Base-by-base conservation (phyloP, 2,797 vertebrate genomes). In the Margarornis squamiger region DNA sequence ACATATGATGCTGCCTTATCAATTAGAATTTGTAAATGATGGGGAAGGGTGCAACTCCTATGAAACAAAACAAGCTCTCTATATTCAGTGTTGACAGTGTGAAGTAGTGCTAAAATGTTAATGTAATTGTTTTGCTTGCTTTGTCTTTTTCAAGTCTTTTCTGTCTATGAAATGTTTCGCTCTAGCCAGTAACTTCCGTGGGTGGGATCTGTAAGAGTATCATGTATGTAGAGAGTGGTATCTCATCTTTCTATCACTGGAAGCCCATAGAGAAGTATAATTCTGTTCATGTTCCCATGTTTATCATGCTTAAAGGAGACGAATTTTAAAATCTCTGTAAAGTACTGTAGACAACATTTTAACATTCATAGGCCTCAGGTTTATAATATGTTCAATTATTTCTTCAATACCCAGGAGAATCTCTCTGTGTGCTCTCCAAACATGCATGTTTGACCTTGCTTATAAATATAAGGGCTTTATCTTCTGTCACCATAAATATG, bases 401-500 rank as follows among this genome's bases (percentile, higher is more conserved):
- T 86, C 54, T 68, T 72, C 13, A 70, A 20, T 66, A 54, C 6
- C 12, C 21, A 45, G 23, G 18, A 72, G 58, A 68, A 68, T 46
- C 7, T 87, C 36, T 68, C 21, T 1, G 0, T 55, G 19, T 52
- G 9, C 10, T 86, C 15, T 81, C 55, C 70, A 91, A 91, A 90
- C 55, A 57, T 41, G 14, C 19, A 18, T 67, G 63, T 79, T 49
- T 52, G 38, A 46, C 55, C 51, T 78, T 72, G 39, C 48, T 54
- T 72, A 48, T 11, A 87, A 45, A 52, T 78, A 71, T 39, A 41
- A 67, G 82, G 43, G 30, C 58, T 36, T 88, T 86, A 45, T 90
- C 85, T 92, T 72, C 67, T 72, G 21, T 68, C 57, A 81, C 63
- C 39, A 91, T 93, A 86, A 96, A 93, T 94, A 95, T 90, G 82